Conservation (phyloP, 2,797 vertebrate genomes). For the Etheostoma nigrum region DNA sequence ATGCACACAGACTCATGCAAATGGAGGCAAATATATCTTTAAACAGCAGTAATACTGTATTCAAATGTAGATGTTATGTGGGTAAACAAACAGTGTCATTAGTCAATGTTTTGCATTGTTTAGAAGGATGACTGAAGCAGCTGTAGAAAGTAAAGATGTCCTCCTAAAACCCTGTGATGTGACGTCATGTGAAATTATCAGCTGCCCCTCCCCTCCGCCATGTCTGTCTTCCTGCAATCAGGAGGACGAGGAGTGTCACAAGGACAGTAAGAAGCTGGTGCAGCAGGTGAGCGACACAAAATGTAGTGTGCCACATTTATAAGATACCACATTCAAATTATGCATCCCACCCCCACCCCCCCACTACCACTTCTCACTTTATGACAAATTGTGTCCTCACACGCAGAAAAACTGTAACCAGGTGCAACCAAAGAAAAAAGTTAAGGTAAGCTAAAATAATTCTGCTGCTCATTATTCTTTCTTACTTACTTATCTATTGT, state of each 20-base stretch:
- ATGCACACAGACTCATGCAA: slow-evolving; percentile 11
- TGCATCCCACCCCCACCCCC: not conserved
- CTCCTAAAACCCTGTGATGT: slow-evolving; percentile 70
- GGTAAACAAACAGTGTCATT: not conserved
- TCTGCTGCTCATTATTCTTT: slow-evolving; percentile 65
- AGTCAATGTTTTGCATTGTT: slow-evolving; percentile 8
- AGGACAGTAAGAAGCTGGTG: slow-evolving; percentile 64
- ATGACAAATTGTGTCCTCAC: slow-evolving; percentile 63
- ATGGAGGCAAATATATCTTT: slow-evolving; percentile 2
- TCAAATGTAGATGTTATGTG: slow-evolving; percentile 14
- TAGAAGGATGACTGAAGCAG: slow-evolving; percentile 90
- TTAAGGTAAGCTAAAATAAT: slow-evolving; percentile 87
- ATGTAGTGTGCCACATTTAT: slow-evolving; percentile 8
- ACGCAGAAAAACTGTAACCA: slow-evolving; percentile 86
- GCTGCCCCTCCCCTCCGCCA: slow-evolving; percentile 56
- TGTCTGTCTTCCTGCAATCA: slow-evolving; percentile 64
- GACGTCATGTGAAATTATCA: slow-evolving; percentile 49
- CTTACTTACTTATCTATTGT: slow-evolving; percentile 53
- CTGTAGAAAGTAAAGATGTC: slow-evolving; percentile 79
- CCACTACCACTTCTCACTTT: not conserved
- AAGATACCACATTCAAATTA: slow-evolving; percentile 22
- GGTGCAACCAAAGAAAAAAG: slow-evolving; percentile 91
- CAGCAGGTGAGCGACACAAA: slow-evolving; percentile 70
- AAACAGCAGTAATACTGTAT: not conserved
- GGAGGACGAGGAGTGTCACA: slow-evolving; percentile 59